Base-by-base conservation (phyloP, 1,140 invertebrate genomes). In the Triops cancriformis region DNA sequence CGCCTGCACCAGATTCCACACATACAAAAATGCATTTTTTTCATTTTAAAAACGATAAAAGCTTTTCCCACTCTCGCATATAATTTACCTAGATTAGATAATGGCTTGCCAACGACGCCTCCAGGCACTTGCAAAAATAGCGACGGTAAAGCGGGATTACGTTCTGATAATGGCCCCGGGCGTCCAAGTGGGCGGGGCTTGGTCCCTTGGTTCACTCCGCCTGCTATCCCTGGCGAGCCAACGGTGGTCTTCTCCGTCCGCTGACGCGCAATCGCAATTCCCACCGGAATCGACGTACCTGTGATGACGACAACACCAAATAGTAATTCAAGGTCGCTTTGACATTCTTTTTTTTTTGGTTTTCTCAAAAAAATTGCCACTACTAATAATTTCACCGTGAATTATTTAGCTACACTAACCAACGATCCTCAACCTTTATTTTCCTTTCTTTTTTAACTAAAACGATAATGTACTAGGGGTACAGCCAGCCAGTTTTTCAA, bases 241-340 rank as follows among this genome's bases (percentile, higher is more conserved):
- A 85, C 82, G 12, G 75, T 26, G 11, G 26, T 78, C 18, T 79
- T 72, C 27, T 84, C 82, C 73, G 88, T 88, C 81, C 93, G 87
- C 83, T 94, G 93, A 80, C 92, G 87, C 45, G 93, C 93, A 79
- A 95, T 92, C 23, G 93, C 93, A 81, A 95, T 94, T 72, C 93
- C 93, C 81, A 95, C 91, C 79, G 92, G 92, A 82, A 94, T 93
- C 23, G 78, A 78, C 12, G 26, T 75, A 23, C 45, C 51, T 64
- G 14, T 18, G 31, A 37, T 37, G 31, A 37, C 31, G 31, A 37
- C 31, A 7, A 37, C 7, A 7, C 2, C 31, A 37, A 37, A 37
- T 37, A 7, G 31, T 37, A 37, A 37, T 7, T 37, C 31, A 37
- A 37, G 31, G 31, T 37, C 31, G 31, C 31, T 37, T 37, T 2